phyloP scores from a whole-genome alignment of 2,888 invertebrate species.

The Meteorus cinctellus region DNA sequence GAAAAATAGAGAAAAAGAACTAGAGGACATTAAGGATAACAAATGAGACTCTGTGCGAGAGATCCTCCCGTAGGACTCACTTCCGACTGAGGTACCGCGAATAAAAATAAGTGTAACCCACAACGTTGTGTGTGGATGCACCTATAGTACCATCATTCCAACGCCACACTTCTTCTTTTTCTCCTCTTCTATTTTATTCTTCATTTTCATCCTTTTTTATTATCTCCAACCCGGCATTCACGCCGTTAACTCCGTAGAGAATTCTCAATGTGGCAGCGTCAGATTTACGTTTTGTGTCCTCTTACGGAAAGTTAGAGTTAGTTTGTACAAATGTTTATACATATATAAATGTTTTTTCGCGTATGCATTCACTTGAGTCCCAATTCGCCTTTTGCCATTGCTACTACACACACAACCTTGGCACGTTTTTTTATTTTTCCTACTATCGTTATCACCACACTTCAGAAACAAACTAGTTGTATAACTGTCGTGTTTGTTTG shows the following conservation, averaged over 20 bases:
- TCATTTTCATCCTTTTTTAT: slow-evolving; percentile 47
- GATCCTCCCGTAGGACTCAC: slow-evolving; percentile 68
- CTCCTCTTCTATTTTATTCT: slow-evolving; percentile 49
- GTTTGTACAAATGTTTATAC: not conserved
- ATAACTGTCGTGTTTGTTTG: slow-evolving; percentile 26
- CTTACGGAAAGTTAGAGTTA: slow-evolving; percentile 17
- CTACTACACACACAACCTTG: not conserved
- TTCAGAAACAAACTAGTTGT: not conserved
- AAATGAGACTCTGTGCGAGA: slow-evolving; percentile 65
- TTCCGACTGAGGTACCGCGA: slow-evolving; percentile 67
- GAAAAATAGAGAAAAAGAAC: slow-evolving; percentile 38
- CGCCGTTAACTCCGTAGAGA: slow-evolving; percentile 58
- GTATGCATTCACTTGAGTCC: slow-evolving; percentile 24
- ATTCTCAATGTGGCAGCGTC: slow-evolving; percentile 54
- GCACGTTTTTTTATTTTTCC: not conserved
- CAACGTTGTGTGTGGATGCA: slow-evolving; percentile 49
- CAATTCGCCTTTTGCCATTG: slow-evolving; percentile 14
- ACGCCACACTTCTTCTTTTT: slow-evolving; percentile 47
- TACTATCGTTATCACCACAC: not conserved
- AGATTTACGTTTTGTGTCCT: slow-evolving; percentile 53
- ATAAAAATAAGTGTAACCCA: slow-evolving; percentile 71
- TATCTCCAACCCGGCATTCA: slow-evolving; percentile 39
- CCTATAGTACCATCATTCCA: slow-evolving; percentile 42
- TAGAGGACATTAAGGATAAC: slow-evolving; percentile 71
- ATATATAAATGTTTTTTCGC: slow-evolving; percentile 1